Evolutionary conservation across 2,888 invertebrate genomes (phyloP).

Genomic region (Xanthia togata): DNA sequence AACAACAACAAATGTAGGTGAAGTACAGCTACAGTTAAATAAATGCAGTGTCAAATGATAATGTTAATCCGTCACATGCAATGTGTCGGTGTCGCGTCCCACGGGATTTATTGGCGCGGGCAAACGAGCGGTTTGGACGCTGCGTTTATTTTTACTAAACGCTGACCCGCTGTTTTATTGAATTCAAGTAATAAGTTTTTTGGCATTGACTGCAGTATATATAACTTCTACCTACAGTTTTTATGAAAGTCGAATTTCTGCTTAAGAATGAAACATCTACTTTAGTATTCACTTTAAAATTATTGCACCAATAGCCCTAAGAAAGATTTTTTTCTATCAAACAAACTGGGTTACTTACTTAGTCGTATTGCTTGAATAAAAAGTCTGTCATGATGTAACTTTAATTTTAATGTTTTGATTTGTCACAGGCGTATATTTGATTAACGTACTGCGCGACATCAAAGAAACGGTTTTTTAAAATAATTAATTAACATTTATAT

Average conservation of each 20-base stretch:
- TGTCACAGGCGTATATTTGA: background rate
- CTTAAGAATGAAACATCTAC: background rate
- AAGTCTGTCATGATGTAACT: background rate
- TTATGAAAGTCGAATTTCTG: background rate
- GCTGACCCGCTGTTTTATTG: background rate
- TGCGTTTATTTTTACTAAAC: background rate
- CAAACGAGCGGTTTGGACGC: conserved; percentile 72
- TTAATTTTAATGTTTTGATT: background rate
- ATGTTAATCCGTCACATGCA: conserved; percentile 89
- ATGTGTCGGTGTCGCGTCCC: conserved; percentile 82
- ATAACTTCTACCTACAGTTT: background rate
- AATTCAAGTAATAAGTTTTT: background rate
- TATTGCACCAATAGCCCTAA: background rate
- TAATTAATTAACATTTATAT: no score
- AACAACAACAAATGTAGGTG: conserved; percentile 62
- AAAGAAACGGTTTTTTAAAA: no score
- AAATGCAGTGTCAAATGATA: conserved; percentile 90
- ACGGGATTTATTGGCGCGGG: conserved; percentile 81
- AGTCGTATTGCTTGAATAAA: background rate
- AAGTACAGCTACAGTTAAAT: conserved; percentile 79
- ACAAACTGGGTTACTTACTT: background rate
- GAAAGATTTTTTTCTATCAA: no score
- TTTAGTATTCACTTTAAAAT: background rate
- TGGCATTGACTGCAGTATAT: background rate
- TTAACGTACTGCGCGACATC: no score